Base-by-base conservation (phyloP, 2,888 invertebrate genomes). In the Anthrax anthrax region DNA sequence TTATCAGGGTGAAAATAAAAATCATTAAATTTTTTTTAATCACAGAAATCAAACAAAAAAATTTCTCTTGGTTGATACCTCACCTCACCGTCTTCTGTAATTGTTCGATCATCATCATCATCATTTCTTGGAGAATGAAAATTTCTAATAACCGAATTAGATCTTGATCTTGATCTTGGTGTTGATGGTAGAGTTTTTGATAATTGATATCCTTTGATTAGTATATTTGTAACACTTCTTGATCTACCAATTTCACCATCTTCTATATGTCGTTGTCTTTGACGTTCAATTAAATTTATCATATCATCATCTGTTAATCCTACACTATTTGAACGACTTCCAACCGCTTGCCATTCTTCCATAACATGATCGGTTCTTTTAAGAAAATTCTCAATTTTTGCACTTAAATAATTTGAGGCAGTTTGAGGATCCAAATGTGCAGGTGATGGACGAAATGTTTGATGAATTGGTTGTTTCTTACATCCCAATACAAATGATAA, bases 331-430 rank as follows among this genome's bases (percentile, higher is more conserved):
- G 46, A 55, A 43, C 57, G 55, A 43, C 57, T 55, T 0, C 85
- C 84, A 43, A 83, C 57, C 51, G 80, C 73, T 47, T 77, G 73
- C 89, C 89, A 90, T 60, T 89, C 87, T 58, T 89, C 86, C 78
- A 85, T 85, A 1, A 89, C 80, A 64, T 89, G 89, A 66, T 90
- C 89, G 4, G 89, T 89, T 51, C 84, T 75, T 58, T 77, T 78
- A 32, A 90, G 69, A 58, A 90, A 90, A 59, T 80, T 81, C 46
- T 83, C 77, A 45, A 90, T 89, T 67, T 84, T 84, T 34, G 73
- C 75, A 29, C 80, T 78, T 17, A 90, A 70, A 54, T 79, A 79
- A 48, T 81, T 83, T 0, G 87, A 87, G 2, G 84, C 81, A 0
- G 87, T 88, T 42, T 78, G 73, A 36, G 82, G 77, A 60, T 86